Evolutionary conservation across 1,140 invertebrate species (phyloP).

Genomic region (Ceratina japonica): DNA sequence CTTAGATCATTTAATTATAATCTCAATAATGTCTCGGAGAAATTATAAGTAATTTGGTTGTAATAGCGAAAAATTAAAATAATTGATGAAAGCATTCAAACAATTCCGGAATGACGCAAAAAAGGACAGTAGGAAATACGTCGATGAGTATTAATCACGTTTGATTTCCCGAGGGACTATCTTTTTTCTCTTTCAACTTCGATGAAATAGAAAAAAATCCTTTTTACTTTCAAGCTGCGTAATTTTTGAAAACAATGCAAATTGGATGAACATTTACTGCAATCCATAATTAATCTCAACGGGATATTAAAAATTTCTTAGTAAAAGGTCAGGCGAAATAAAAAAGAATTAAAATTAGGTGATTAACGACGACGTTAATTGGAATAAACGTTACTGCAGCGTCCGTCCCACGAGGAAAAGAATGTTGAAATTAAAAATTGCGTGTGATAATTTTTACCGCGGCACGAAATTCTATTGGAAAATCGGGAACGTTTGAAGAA

Average conservation of each 20-base stretch:
- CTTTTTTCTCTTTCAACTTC: background rate
- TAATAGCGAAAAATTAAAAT: background rate
- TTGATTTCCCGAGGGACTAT: constrained; percentile 57
- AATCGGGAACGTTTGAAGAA: background rate
- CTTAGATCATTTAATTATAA: no score
- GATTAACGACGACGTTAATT: background rate
- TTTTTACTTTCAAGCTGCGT: no score
- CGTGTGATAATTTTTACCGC: no score
- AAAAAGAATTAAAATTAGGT: background rate
- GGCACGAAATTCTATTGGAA: background rate
- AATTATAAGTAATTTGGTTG: no score
- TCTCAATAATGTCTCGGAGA: no score
- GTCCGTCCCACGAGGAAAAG: background rate
- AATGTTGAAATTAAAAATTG: no score
- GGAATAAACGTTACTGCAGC: background rate
- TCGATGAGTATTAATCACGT: background rate
- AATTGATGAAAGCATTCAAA: background rate
- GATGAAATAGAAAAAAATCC: constrained; percentile 14
- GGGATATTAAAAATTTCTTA: no score
- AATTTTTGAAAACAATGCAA: background rate
- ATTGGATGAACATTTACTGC: background rate
- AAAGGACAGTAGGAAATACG: background rate
- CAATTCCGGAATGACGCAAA: background rate
- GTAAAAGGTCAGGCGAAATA: background rate
- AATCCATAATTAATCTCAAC: background rate